Percentiles rank a stretch among this genome's conserved stretches.
Conservation (phyloP, 2,797 vertebrate genomes). For the Capromys pilorides region DNA sequence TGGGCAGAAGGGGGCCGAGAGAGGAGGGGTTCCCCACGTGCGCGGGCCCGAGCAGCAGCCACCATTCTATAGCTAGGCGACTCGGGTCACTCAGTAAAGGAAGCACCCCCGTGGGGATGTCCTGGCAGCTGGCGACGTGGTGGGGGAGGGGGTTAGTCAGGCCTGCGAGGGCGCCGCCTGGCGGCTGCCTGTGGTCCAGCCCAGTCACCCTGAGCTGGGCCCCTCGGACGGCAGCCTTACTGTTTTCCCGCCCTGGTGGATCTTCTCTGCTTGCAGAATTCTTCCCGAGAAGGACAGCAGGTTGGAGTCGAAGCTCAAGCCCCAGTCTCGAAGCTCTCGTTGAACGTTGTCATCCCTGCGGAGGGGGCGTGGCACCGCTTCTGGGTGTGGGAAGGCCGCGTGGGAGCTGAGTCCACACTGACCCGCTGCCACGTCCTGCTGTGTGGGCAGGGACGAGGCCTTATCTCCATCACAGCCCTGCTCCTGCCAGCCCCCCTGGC, state of each 20-base stretch:
- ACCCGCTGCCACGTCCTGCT: background rate
- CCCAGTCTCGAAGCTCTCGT: constrained; percentile 92
- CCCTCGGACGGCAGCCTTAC: constrained; percentile 82
- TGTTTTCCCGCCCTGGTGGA: constrained; percentile 89
- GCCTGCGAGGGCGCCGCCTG: background rate
- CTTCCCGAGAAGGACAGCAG: constrained; percentile 90
- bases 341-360: constrained; percentile 90
- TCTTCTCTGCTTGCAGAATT: constrained; percentile 92
- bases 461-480: background rate
- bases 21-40: background rate
- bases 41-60: no score
- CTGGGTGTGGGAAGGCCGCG: background rate
- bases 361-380: no score
- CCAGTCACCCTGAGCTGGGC: background rate
- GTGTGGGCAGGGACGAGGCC: background rate
- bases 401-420: background rate
- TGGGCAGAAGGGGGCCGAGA: background rate
- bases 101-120: background rate
- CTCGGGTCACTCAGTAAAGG: background rate
- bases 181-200: background rate
- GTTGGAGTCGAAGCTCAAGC: constrained; percentile 92
- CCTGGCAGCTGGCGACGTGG: background rate
- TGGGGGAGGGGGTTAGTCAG: background rate
- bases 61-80: background rate
- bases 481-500: background rate